These are phyloP conservation scores for Cephus cinctus DNA, from an alignment of 1,140 invertebrate genomes.

Conservation along the genomic window DNA sequence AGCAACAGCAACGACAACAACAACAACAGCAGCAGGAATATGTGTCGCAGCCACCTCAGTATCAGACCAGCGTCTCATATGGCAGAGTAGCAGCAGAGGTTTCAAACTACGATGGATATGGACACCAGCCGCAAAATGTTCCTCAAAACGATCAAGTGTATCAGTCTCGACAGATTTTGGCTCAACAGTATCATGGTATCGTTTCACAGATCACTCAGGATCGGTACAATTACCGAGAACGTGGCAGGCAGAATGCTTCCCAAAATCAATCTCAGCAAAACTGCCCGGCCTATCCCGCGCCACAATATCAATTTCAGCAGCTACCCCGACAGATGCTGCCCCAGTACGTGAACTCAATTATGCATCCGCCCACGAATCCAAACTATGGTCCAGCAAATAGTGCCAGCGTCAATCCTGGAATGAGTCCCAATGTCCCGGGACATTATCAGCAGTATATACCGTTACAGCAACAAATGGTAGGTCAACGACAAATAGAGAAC, in stretches of 20 bases:
- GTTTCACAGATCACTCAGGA: constrained; percentile 16
- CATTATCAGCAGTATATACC: constrained; percentile 14
- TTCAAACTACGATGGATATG: constrained; percentile 12
- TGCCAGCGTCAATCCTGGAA: constrained; percentile 7
- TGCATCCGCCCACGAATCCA: constrained; percentile 25
- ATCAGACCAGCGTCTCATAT: constrained; percentile 25
- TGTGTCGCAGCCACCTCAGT: constrained; percentile 14
- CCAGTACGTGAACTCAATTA: constrained; percentile 36
- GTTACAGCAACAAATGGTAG: constrained; percentile 7
- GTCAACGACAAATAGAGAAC: constrained; percentile 26
- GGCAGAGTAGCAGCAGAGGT: constrained; percentile 16
- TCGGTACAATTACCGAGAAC: constrained; percentile 27
- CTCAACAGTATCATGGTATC: constrained; percentile 24
- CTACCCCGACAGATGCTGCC: constrained; percentile 35
- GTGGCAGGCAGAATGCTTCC: constrained; percentile 18
- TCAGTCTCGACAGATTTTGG: constrained; percentile 18
- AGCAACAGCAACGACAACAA: constrained; percentile 23
- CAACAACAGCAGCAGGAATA: constrained; percentile 15
- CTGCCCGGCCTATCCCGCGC: constrained; percentile 32
- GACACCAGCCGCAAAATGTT: constrained; percentile 15
- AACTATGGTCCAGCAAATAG: constrained; percentile 14
- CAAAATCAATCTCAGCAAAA: constrained; percentile 28
- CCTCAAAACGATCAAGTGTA: constrained; percentile 34
- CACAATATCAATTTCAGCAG: constrained; percentile 40
- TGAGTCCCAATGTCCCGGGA: constrained; percentile 21